Base-by-base conservation (phyloP, 2,113 vertebrate species). In the Cyphotilapia sp. region DNA sequence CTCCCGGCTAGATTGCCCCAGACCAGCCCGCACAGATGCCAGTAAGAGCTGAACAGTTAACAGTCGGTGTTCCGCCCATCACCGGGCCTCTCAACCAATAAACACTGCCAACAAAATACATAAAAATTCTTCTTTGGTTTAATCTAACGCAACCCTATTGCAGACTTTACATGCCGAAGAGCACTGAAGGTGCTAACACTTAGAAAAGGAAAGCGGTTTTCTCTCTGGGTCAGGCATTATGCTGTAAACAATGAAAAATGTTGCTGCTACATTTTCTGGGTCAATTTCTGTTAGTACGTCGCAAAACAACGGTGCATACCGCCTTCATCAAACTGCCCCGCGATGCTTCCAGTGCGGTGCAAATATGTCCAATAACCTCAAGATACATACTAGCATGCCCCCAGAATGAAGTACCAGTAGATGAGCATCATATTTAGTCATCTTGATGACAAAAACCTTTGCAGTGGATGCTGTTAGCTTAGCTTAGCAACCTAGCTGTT, bases 401-500 rank as follows among this genome's bases (percentile, higher is more conserved):
- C 10, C 0, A 5, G 13, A 8, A 2, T n/a, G 8, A 82, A 12
- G 3, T 4, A 38, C 31, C 13, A 13, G 29, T 12, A 11, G 1
- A 40, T 2, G 2, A 24, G 9, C 9, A 8, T 69, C 9, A 5
- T 5, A 63, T 85, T 69, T 54, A 10, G 2, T 1, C 3, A 81
- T 4, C 3, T 3, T 8, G 8, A 6, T 35, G 1, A 16, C 4
- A 66, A 88, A 84, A 89, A 33, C 22, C 14, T 40, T 19, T 66
- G 33, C 53, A 63, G 27, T 42, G 29, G 47, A 40, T 24, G n/a
- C 12, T 19, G 59, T 76, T 87, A 89, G 85, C 87, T 53, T 86
- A 82, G 90, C 88, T 54, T 31, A 54, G 88, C 63, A 84, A 89
- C 47, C 85, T 88, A 91, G 83, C 89, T 59, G 7, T 2, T 42